phyloP scores from a whole-genome alignment of 2,113 vertebrate genomes.

The Bombycilla garrulus region DNA sequence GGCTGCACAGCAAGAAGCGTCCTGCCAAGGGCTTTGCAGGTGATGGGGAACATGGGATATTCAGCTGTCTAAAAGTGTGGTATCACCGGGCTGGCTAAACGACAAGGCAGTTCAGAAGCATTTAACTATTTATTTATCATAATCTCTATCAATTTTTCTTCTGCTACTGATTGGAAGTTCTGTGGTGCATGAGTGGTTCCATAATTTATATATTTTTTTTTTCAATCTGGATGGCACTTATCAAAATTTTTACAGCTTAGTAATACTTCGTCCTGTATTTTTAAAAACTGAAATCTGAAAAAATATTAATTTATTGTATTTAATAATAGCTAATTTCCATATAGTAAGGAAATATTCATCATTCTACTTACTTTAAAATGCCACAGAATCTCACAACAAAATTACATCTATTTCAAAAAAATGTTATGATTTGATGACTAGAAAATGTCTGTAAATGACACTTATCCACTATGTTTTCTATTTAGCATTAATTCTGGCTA shows the following conservation, averaged over 20 bases:
- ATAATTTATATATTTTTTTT: neutral
- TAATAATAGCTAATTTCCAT: neutral
- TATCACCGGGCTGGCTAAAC: neutral
- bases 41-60: neutral
- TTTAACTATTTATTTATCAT: neutral
- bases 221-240: neutral
- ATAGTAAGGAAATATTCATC: neutral
- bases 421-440: neutral
- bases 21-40: neutral
- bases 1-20: neutral
- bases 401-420: neutral
- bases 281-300: neutral
- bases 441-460: neutral
- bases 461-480: neutral
- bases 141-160: neutral
- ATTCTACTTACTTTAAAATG: neutral
- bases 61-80: accelerated
- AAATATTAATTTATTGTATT: neutral
- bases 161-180: neutral
- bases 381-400: neutral
- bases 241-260: neutral
- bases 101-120: accelerated
- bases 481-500: neutral
- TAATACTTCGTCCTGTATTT: neutral
- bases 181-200: neutral